Evolutionary conservation across 1,140 invertebrate genomes (phyloP), one percentile per base, ranked within the genome.

Genomic region (Drosophila prosaltans): DNA sequence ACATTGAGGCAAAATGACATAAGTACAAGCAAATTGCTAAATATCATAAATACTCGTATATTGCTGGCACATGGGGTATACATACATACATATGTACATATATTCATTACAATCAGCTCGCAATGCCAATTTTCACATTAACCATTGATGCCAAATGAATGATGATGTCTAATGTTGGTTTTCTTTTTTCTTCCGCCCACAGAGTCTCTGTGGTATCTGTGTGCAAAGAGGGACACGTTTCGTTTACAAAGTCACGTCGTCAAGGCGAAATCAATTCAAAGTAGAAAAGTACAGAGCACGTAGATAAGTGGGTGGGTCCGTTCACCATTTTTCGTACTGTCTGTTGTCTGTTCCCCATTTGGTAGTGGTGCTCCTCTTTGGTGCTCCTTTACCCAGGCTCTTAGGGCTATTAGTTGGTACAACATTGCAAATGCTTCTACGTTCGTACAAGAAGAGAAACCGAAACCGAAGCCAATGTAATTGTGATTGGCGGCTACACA

Each of bases 121-220:
- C 65, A 82, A 71, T 73, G 65, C 65, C 84, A 80, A 84, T 84
- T 89, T 88, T 71, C 80, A 55, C 85, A 89, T 90, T 90, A 84
- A 70, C 72, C 84, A 88, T 83, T 80, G 83, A 84, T 78, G 80
- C 75, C 69, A 75, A 86, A 86, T 86, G 83, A 86, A 86, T 78
- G 78, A 81, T 85, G 81, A 74, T 85, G 67, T 74, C 48, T 39
- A 60, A 51, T 32, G 48, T 21, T 51, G 11, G 30, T 11, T 39
- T 36, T 1, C 1, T 3, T 36, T 36, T 36, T 36, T 36, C 0
- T 7, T 36, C 60, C 30, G 4, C 3, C 30, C 30, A 32, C 5
- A 16, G 26, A 36, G 32, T 32, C 71, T 30, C 36, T 40, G 3
- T 4, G 2, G 3, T 36, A 7, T 36, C 6, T 58, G 36, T 51